Evolutionary conservation across 2,888 invertebrate species (phyloP).

Genomic region (Trachelus iudaicus): DNA sequence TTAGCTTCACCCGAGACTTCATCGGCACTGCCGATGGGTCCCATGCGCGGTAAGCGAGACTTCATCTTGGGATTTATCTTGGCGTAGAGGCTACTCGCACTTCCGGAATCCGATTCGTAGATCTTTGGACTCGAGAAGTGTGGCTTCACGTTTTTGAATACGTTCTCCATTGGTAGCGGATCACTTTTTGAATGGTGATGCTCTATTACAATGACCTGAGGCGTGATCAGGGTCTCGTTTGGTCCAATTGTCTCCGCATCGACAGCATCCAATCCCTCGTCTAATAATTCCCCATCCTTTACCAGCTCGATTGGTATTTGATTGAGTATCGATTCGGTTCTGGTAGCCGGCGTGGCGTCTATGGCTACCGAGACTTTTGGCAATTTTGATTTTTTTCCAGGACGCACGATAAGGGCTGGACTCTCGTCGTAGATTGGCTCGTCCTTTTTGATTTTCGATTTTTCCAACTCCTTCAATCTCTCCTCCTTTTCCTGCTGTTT

Average conservation of each 20-base stretch:
- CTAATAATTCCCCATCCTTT: conserved; percentile 61
- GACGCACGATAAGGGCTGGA: conserved; percentile 51
- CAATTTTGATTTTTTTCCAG: conserved; percentile 67
- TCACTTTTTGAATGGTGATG: conserved; percentile 63
- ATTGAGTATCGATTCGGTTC: conserved; percentile 78
- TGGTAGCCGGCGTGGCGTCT: conserved; percentile 81
- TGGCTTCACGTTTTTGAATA: conserved; percentile 56
- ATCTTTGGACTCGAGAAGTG: conserved; percentile 54
- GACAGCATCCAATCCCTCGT: conserved; percentile 30
- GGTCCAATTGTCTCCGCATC: conserved; percentile 18
- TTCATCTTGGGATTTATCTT: conserved; percentile 59
- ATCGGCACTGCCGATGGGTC: conserved; percentile 21
- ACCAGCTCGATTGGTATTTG: conserved; percentile 82
- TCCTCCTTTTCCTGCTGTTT: conserved; percentile 55
- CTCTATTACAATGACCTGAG: conserved; percentile 59
- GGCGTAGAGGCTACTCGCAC: conserved; percentile 59
- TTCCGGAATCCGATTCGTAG: conserved; percentile 59
- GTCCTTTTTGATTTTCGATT: conserved; percentile 35
- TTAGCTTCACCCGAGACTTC: conserved; percentile 17
- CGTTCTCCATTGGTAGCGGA: conserved; percentile 58
- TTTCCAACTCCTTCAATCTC: conserved; percentile 34
- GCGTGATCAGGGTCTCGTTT: conserved; percentile 31
- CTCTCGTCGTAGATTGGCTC: conserved; percentile 57
- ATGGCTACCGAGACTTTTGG: conserved; percentile 81
- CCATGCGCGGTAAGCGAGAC: conserved; percentile 42